A percentile compares a stretch with the other conserved stretches of the same genome.
These are phyloP conservation scores for Zaprionus ghesquierei DNA, from an alignment of 1,140 invertebrate genomes.

Conservation along the genomic window DNA sequence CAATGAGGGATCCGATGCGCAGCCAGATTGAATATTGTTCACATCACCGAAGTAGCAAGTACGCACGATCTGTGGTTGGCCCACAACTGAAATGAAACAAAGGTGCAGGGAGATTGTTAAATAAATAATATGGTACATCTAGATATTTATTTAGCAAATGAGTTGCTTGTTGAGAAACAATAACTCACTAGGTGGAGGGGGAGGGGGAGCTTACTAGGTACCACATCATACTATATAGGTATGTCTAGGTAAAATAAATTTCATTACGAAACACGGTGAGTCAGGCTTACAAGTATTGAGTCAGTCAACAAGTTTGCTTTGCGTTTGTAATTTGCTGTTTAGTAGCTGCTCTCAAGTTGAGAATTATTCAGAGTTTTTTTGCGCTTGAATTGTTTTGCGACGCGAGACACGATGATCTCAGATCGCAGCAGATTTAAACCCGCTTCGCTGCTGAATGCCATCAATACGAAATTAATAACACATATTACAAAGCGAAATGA, in stretches of 20 bases:
- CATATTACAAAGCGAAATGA: not conserved
- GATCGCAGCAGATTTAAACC: too few relatives aligned
- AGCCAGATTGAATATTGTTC: conserved; percentile 56
- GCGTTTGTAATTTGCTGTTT: not conserved
- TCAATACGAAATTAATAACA: not conserved
- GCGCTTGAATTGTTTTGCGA: conserved; percentile 14
- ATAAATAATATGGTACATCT: not conserved
- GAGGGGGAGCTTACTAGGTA: too few relatives aligned
- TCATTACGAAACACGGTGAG: conserved; percentile 11
- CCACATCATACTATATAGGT: not conserved
- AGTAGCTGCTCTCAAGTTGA: not conserved
- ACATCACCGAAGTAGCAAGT: conserved; percentile 72
- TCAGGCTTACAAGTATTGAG: not conserved
- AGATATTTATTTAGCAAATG: not conserved
- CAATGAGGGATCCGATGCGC: conserved; percentile 68
- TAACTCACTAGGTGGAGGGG: not conserved
- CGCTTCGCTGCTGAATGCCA: not conserved
- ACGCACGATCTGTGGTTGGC: conserved; percentile 69
- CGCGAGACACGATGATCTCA: not conserved
- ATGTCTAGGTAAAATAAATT: not conserved
- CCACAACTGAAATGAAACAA: conserved; percentile 47
- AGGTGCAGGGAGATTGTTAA: not conserved
- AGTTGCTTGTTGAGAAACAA: not conserved
- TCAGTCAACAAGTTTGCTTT: conserved; percentile 26
- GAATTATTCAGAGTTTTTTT: conserved; percentile 1